A percentile compares a stretch with the other conserved stretches of the same genome.
These are phyloP conservation scores for Lepidocyrtoides sp. DNA, from an alignment of 2,888 invertebrate species.

Conservation along the genomic window DNA sequence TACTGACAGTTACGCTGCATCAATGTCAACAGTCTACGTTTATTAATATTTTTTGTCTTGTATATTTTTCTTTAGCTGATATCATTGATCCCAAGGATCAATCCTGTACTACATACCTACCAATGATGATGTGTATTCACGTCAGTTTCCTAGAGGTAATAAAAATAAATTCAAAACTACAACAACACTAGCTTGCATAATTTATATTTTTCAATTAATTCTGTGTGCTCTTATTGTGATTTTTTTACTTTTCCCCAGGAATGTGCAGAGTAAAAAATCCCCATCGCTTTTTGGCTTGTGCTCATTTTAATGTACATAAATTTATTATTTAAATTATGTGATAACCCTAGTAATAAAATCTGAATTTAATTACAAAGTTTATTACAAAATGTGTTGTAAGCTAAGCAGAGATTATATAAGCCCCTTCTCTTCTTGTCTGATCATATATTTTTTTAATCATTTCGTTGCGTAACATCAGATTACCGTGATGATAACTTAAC, in stretches of 20 bases:
- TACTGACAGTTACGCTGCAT: too few species aligned
- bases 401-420: too few species aligned
- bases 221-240: not conserved
- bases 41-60: not conserved
- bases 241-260: too few species aligned
- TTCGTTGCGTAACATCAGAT: not conserved
- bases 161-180: not conserved
- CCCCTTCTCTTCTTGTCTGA: too few species aligned
- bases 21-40: not conserved
- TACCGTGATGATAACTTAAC: not conserved
- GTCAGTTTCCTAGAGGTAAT: constrained; percentile 75
- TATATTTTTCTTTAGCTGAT: too few species aligned
- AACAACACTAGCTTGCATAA: too few species aligned
- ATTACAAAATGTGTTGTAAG: too few species aligned
- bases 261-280: not conserved
- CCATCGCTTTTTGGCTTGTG: too few species aligned
- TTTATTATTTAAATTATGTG: not conserved
- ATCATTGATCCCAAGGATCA: constrained; percentile 79
- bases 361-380: not conserved
- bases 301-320: too few species aligned
- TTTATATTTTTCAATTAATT: not conserved
- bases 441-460: too few species aligned
- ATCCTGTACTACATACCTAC: constrained; percentile 80
- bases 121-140: constrained; percentile 81
- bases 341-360: not conserved